Evolutionary conservation across 2,888 invertebrate species (phyloP), one percentile per base, ranked within the genome.

Genomic region (Habrosyne pyritoides): DNA sequence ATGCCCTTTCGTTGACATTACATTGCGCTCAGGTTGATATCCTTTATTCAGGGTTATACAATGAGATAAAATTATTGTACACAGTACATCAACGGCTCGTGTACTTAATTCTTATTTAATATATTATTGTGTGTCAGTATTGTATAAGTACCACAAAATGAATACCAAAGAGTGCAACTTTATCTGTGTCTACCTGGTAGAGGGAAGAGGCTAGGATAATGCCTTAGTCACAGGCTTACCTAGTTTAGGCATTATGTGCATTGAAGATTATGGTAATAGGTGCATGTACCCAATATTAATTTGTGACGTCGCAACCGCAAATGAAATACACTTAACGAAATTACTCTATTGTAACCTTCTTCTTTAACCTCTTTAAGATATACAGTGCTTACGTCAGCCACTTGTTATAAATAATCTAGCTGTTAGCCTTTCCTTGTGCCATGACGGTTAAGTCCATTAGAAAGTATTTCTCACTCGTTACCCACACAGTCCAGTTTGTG

Each of bases 41-140:
- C 49, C 54, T 54, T 54, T 50, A 46, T 49, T 42, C 54, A 50
- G 42, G 54, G 54, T 42, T 42, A 36, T 10, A 4, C 28, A 28
- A 30, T 21, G 1, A 48, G 12, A 26, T 48, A 14, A 26, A 24
- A 21, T 2, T 14, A n/a, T n/a, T n/a, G n/a, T n/a, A n/a, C 10
- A 1, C 48, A 10, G 14, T 22, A 28, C 7, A 12, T 28, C 30
- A 0, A 6, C 28, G 2, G 24, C n/a, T 22, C 8, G 0, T 28
- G 18, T 14, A 10, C n/a, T n/a, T n/a, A n/a, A n/a, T n/a, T n/a
- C n/a, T n/a, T n/a, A n/a, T n/a, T n/a, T n/a, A n/a, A n/a, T n/a
- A n/a, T n/a, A n/a, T n/a, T n/a, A n/a, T n/a, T n/a, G n/a, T n/a
- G n/a, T n/a, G n/a, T n/a, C n/a, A n/a, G n/a, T n/a, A n/a, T n/a